These are phyloP conservation scores for Scophthalmus maximus DNA, from an alignment of 2,113 vertebrate genomes.

Conservation along the genomic window DNA sequence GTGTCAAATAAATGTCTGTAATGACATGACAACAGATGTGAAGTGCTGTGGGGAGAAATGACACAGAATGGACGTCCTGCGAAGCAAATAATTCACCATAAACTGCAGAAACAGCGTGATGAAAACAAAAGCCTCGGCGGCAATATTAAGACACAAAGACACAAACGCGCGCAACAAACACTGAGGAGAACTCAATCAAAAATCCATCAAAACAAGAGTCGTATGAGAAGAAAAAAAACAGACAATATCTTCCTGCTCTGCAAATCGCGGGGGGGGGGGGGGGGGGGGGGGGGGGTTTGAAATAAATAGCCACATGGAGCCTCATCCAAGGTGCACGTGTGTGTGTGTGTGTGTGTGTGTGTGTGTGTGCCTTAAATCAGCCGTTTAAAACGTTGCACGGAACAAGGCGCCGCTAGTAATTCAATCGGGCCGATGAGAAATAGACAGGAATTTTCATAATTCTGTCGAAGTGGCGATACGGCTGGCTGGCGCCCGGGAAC, in stretches of 20 bases:
- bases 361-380: constrained; percentile 60
- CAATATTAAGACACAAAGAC: constrained; percentile 67
- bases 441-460: constrained; percentile 87
- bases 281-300: no score
- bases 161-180: constrained; percentile 55
- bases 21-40: constrained; percentile 80
- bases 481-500: constrained; percentile 82
- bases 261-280: constrained; percentile 48
- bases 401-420: constrained; percentile 80
- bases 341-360: constrained; percentile 1
- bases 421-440: constrained; percentile 86
- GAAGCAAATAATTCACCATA: constrained; percentile 79
- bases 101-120: constrained; percentile 74
- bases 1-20: constrained; percentile 78
- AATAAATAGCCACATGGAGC: constrained; percentile 49
- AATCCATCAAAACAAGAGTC: constrained; percentile 69
- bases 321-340: constrained; percentile 18
- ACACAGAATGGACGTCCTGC: constrained; percentile 72
- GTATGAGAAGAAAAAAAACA: constrained; percentile 56
- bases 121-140: constrained; percentile 73
- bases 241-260: constrained; percentile 57
- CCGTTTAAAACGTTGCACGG: constrained; percentile 59
- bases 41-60: constrained; percentile 75
- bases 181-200: constrained; percentile 70
- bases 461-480: constrained; percentile 82